Evolutionary conservation across 2,797 vertebrate genomes (phyloP).

Genomic region (Hippoglossus hippoglossus): DNA sequence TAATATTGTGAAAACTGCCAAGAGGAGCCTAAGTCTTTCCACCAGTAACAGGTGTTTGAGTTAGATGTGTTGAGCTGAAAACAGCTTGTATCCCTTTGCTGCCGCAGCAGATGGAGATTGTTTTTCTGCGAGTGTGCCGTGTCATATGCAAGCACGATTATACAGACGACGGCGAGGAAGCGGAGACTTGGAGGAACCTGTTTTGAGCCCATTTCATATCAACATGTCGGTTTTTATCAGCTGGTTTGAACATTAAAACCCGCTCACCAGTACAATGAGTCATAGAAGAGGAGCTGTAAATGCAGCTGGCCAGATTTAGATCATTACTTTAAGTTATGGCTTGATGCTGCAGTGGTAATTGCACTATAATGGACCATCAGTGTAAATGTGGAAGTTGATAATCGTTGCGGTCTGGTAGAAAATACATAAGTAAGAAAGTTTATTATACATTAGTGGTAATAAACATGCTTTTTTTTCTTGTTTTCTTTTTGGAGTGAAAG

Average conservation of each 20-base stretch:
- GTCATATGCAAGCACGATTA: slow-evolving; percentile 73
- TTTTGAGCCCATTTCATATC: slow-evolving; percentile 65
- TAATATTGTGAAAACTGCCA: slow-evolving; percentile 68
- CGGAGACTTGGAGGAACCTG: slow-evolving; percentile 48
- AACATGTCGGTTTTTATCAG: slow-evolving; percentile 62
- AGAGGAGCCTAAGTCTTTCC: slow-evolving; percentile 65
- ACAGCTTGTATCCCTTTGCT: slow-evolving; percentile 78
- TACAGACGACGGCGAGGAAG: slow-evolving; percentile 50
- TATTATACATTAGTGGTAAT: slow-evolving; percentile 43
- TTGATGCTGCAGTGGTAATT: slow-evolving; percentile 69
- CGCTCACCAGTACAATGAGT: slow-evolving; percentile 59
- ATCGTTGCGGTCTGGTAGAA: slow-evolving; percentile 62
- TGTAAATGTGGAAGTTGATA: slow-evolving; percentile 68
- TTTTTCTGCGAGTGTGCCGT: slow-evolving; percentile 65
- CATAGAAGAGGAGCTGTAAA: slow-evolving; percentile 57
- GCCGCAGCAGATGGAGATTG: slow-evolving; percentile 77
- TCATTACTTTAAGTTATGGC: slow-evolving; percentile 75
- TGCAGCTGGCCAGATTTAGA: slow-evolving; percentile 74
- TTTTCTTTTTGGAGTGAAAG: slow-evolving; percentile 1
- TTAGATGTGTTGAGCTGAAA: slow-evolving; percentile 75
- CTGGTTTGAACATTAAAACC: slow-evolving; percentile 64
- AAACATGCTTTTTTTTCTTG: slow-evolving; percentile 25
- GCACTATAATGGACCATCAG: slow-evolving; percentile 71
- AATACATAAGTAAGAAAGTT: slow-evolving; percentile 50
- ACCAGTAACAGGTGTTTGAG: slow-evolving; percentile 76